These are phyloP conservation scores for Eospalax fontanierii DNA, from an alignment of 2,797 vertebrate species.

Conservation along the genomic window DNA sequence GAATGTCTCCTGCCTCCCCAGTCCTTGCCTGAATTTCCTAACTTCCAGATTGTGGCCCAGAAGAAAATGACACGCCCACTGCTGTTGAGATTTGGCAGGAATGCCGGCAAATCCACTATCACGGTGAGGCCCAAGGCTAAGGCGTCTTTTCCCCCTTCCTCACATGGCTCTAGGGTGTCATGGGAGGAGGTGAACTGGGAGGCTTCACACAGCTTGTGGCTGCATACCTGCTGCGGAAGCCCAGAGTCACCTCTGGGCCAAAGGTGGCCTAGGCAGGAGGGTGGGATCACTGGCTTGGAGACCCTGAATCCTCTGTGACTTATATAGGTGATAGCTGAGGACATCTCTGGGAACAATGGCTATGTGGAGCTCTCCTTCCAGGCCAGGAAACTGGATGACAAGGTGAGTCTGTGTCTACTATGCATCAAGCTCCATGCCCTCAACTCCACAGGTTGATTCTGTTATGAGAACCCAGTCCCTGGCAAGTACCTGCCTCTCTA, in stretches of 20 bases:
- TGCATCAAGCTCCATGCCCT: too few relatives aligned
- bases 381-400: constrained; percentile 97
- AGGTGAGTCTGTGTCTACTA: constrained; percentile 88
- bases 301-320: rapidly evolving
- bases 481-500: neutral
- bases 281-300: rapidly evolving
- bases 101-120: constrained; percentile 96
- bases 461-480: neutral
- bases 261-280: neutral
- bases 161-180: rapidly evolving
- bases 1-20: neutral
- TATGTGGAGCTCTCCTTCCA: constrained; percentile 96
- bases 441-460: too few relatives aligned
- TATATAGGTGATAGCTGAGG: constrained; percentile 95
- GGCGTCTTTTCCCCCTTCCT: neutral
- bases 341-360: constrained; percentile 98
- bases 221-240: neutral
- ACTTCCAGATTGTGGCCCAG: constrained; percentile 96
- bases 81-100: constrained; percentile 96
- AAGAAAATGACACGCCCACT: constrained; percentile 96
- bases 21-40: neutral
- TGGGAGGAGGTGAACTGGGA: neutral
- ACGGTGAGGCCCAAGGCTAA: constrained; percentile 41
- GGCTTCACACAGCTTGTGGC: neutral
- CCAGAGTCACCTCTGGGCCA: neutral